Conservation (phyloP, 2,888 invertebrate genomes). For the Tridacna crocea region DNA sequence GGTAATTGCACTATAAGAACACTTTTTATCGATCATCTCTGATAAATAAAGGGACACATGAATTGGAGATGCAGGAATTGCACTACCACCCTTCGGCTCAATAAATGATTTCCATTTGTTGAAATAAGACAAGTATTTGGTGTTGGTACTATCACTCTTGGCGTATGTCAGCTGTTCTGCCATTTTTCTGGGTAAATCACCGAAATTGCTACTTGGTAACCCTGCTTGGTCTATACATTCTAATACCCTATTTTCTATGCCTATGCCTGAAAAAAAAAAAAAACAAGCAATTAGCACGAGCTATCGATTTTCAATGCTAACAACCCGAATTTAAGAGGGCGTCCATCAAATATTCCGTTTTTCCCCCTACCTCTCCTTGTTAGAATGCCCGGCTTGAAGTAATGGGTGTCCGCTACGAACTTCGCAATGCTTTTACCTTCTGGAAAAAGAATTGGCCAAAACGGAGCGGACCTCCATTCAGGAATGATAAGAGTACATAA, state of each 20-base stretch:
- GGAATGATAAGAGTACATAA: conserved; percentile 31
- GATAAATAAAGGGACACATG: conserved; percentile 45
- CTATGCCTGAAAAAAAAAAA: conserved; percentile 29
- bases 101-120: conserved; percentile 43
- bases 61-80: conserved; percentile 47
- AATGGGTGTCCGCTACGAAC: conserved; percentile 20
- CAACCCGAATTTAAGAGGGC: conserved; percentile 25
- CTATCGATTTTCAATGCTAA: conserved; percentile 22
- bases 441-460: conserved; percentile 21
- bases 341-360: conserved; percentile 34
- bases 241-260: background rate
- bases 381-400: conserved; percentile 26
- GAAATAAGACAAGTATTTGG: conserved; percentile 42
- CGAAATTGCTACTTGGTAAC: conserved; percentile 6
- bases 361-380: conserved; percentile 28
- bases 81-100: conserved; percentile 24
- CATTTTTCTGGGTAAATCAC: conserved; percentile 35
- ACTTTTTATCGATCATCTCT: conserved; percentile 43
- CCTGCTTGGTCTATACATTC: conserved; percentile 20
- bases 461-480: conserved; percentile 40
- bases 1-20: conserved; percentile 33
- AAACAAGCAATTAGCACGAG: conserved; percentile 1
- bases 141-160: conserved; percentile 38
- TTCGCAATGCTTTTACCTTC: background rate
- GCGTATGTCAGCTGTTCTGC: conserved; percentile 27